phyloP scores from a whole-genome alignment of 2,797 vertebrate genomes.

The Falco peregrinus region DNA sequence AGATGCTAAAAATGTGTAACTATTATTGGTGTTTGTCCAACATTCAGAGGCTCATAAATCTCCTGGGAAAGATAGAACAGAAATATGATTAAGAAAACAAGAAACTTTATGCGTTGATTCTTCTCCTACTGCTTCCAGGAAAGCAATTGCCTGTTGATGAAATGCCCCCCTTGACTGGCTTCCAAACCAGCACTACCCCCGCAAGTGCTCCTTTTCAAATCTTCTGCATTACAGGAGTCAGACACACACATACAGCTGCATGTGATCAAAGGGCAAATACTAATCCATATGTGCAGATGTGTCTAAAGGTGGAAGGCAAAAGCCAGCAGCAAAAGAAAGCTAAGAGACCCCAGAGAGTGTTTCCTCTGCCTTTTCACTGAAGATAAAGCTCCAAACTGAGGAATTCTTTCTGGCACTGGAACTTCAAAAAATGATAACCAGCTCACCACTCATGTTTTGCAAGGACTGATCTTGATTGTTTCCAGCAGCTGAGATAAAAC shows the following conservation, averaged over 20 bases:
- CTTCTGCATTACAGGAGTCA: background rate
- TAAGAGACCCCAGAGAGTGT: background rate
- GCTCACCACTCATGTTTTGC: background rate
- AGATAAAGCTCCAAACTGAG: background rate
- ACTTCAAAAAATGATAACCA: background rate
- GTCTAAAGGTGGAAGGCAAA: background rate
- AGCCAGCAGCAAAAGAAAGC: background rate
- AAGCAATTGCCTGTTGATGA: constrained; percentile 47
- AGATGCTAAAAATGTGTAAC: constrained; percentile 52
- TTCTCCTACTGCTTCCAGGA: constrained; percentile 20
- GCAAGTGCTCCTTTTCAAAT: background rate
- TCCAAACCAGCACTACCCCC: background rate
- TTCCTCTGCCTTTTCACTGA: background rate
- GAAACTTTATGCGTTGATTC: constrained; percentile 39
- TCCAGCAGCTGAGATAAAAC: background rate
- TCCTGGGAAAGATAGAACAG: constrained; percentile 16
- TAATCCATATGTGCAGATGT: background rate
- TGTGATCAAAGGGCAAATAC: background rate
- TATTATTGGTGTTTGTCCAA: constrained; percentile 50
- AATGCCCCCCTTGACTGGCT: constrained; percentile 30
- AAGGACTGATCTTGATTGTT: background rate
- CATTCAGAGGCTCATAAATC: constrained; percentile 24
- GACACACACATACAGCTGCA: background rate
- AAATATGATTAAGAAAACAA: constrained; percentile 44
- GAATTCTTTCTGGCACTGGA: background rate